A percentile compares a stretch with the other conserved stretches of the same genome.
Conservation (phyloP, 1,140 invertebrate species). For the Teleogryllus occipitalis region DNA sequence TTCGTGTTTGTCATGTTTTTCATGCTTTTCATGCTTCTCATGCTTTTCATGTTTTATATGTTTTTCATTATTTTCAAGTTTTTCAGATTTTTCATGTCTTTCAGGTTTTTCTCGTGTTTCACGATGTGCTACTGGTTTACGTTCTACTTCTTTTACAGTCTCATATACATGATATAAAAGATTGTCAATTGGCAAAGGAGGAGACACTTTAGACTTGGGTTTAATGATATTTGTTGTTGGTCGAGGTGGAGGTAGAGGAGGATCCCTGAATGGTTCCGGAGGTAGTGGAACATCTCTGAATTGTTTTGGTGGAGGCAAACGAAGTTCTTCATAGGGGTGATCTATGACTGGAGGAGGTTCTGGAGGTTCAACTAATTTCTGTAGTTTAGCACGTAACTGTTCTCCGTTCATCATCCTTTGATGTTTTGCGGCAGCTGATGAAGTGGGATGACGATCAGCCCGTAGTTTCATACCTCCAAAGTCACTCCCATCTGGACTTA, state of each 20-base stretch:
- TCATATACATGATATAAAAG: constrained; percentile 73
- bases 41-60: not conserved
- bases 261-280: constrained; percentile 61
- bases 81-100: constrained; percentile 30
- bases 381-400: constrained; percentile 45
- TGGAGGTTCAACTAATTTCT: constrained; percentile 37
- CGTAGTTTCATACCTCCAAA: constrained; percentile 15
- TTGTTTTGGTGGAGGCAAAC: constrained; percentile 70
- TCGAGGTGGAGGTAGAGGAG: constrained; percentile 30
- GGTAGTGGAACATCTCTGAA: constrained; percentile 62
- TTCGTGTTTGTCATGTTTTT: not conserved
- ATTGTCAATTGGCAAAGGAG: constrained; percentile 58
- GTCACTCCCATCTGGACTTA: constrained; percentile 27
- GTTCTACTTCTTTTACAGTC: constrained; percentile 44
- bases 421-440: constrained; percentile 7
- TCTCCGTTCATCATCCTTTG: constrained; percentile 44
- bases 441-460: not conserved
- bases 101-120: constrained; percentile 29
- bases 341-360: constrained; percentile 32
- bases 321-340: constrained; percentile 63
- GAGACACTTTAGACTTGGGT: constrained; percentile 16
- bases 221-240: not conserved
- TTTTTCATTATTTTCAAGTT: not conserved
- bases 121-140: constrained; percentile 26
- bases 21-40: not conserved